phyloP scores from a whole-genome alignment of 2,113 vertebrate species.

The Eulemur macaco region DNA sequence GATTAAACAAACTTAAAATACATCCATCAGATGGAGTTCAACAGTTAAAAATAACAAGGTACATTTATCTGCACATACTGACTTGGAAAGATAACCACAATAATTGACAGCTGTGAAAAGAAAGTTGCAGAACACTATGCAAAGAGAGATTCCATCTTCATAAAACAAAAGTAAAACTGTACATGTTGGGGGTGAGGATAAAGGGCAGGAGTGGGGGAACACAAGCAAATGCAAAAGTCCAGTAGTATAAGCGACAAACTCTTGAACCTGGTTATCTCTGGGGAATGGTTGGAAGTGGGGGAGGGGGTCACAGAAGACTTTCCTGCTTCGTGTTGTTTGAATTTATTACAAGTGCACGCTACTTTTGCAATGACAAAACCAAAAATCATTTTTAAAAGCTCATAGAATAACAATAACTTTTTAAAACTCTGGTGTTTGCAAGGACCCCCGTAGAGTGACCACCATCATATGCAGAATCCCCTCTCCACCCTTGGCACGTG shows the following conservation, averaged over 20 bases:
- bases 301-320: not conserved
- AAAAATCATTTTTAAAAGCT: not conserved
- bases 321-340: not conserved
- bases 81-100: not conserved
- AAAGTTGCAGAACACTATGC: not conserved
- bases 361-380: not conserved
- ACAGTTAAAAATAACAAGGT: not conserved
- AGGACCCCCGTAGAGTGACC: not conserved
- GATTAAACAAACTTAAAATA: not conserved
- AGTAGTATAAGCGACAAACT: not conserved
- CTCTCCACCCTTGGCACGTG: fast-evolving
- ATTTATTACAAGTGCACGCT: not conserved
- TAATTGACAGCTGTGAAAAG: not conserved
- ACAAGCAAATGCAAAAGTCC: not conserved
- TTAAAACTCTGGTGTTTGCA: not conserved
- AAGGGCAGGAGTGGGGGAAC: not conserved
- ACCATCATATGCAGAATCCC: fast-evolving
- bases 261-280: not conserved
- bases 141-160: not conserved
- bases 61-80: not conserved
- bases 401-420: not conserved
- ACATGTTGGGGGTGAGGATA: not conserved
- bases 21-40: not conserved
- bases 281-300: too few relatives aligned
- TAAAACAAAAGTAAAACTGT: not conserved